Percentiles rank a stretch among this genome's conserved stretches.
phyloP scores from a whole-genome alignment of 1,140 invertebrate species.

The Aphidius gifuensis region DNA sequence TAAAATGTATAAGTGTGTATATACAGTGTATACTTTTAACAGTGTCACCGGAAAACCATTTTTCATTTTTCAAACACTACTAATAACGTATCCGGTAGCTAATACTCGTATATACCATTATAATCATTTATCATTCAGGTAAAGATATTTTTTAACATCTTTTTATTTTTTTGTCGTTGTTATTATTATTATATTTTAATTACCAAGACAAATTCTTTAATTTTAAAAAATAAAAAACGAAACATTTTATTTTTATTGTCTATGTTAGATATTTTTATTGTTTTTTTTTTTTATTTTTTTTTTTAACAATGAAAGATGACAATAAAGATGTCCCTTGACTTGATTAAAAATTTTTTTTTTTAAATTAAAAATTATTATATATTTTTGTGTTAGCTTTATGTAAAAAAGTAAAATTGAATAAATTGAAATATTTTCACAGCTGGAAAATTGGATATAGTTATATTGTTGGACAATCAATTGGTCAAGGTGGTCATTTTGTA shows the following conservation, averaged over 20 bases:
- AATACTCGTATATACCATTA: conserved; percentile 3
- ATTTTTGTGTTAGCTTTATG: too few species aligned
- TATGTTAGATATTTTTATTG: too few species aligned
- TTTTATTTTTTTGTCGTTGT: neutral
- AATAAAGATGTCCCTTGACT: too few species aligned
- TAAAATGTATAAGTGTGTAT: neutral
- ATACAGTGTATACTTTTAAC: neutral
- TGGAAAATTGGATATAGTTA: conserved; percentile 29
- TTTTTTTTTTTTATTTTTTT: neutral
- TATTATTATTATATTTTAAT: too few species aligned
- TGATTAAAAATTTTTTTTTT: too few species aligned
- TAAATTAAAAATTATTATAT: too few species aligned
- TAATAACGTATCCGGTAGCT: conserved; percentile 19
- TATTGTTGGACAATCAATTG: conserved; percentile 34
- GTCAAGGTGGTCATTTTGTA: conserved; percentile 10
- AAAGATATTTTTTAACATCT: neutral
- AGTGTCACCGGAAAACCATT: conserved; percentile 33
- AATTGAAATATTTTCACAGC: conserved; percentile 41
- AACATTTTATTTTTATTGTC: too few species aligned
- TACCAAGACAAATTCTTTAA: too few species aligned
- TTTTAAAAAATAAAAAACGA: too few species aligned
- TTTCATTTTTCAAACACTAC: conserved; percentile 35
- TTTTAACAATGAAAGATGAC: too few species aligned
- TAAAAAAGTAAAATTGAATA: neutral
- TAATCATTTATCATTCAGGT: conserved; percentile 3